Conservation (phyloP, 2,113 vertebrate genomes). For the Corydoras maculifer region DNA sequence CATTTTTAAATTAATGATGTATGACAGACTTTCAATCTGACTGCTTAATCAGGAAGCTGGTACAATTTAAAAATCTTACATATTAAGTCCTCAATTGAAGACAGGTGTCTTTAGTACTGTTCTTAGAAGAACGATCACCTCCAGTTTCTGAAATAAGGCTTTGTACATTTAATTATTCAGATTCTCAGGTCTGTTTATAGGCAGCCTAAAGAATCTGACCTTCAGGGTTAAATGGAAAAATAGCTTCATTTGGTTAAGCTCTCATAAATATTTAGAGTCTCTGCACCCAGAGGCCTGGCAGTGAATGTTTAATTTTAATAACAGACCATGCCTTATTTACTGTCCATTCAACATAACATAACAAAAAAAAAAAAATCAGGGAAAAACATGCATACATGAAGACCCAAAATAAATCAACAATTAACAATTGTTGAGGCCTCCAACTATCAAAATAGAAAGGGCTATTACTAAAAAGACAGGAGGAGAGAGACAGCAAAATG, state of each 20-base stretch:
- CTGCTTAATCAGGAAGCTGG: no score
- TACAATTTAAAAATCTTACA: no score
- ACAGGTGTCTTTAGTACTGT: no score
- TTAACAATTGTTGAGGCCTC: background rate
- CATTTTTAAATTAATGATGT: no score
- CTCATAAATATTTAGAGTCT: background rate
- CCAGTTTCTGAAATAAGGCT: background rate
- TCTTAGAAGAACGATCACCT: background rate
- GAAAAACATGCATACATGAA: background rate
- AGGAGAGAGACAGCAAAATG: conserved; percentile 6
- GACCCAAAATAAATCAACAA: background rate
- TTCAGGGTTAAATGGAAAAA: background rate
- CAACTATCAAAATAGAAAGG: background rate
- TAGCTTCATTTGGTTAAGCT: background rate
- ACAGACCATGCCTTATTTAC: background rate
- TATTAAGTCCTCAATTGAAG: no score
- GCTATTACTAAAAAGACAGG: background rate
- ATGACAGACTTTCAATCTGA: no score
- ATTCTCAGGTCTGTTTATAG: background rate
- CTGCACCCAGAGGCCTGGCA: background rate
- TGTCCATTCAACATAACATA: background rate
- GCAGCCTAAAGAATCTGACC: background rate
- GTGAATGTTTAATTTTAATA: background rate
- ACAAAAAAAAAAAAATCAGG: no score
- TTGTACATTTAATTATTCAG: background rate